phyloP scores from a whole-genome alignment of 2,113 vertebrate genomes.

The Xenopus tropicalis region UCB_Xtro_10.0 CM004447.2:81739001-81739500 shows the following conservation, averaged over 20 bases:
- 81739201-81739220: conserved; percentile 80
- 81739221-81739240: conserved; percentile 81
- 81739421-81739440: conserved; percentile 59
- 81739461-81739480: conserved; percentile 55
- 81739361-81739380: conserved; percentile 80
- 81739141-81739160: conserved; percentile 70
- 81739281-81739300: conserved; percentile 74
- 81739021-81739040: neutral
- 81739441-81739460: conserved; percentile 51
- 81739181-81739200: conserved; percentile 74
- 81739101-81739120: conserved; percentile 80
- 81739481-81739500: conserved; percentile 43
- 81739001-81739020: neutral
- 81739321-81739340: conserved; percentile 80
- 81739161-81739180: conserved; percentile 68
- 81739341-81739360: conserved; percentile 80
- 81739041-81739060: conserved; percentile 49
- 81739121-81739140: conserved; percentile 75
- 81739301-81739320: conserved; percentile 82
- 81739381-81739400: conserved; percentile 83
- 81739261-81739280: conserved; percentile 68
- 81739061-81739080: conserved; percentile 69
- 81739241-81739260: conserved; percentile 79
- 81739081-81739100: conserved; percentile 74
- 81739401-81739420: conserved; percentile 70